Evolutionary conservation across 2,113 vertebrate species (phyloP).

Genomic region (Thalassoma bifasciatum): DNA sequence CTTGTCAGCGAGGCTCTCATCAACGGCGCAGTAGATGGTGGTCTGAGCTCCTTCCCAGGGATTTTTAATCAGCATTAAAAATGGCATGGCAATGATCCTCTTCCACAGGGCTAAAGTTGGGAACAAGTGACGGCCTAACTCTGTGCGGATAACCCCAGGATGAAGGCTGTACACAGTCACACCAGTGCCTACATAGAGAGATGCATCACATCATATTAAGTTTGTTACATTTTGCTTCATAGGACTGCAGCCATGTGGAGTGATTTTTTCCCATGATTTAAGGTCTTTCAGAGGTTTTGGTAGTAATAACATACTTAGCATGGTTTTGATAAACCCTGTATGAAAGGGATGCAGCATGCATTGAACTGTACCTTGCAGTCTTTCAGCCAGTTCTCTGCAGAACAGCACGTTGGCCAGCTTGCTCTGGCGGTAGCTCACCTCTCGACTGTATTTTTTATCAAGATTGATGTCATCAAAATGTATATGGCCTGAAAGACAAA

Average conservation of each 20-base stretch:
- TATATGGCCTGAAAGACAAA: constrained; percentile 72
- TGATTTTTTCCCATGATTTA: too few relatives aligned
- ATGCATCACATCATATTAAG: constrained; percentile 1
- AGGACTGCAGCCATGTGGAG: neutral
- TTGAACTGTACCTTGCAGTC: constrained; percentile 71
- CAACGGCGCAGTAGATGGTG: constrained; percentile 81
- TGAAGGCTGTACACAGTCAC: constrained; percentile 80
- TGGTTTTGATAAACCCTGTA: too few relatives aligned
- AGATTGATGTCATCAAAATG: constrained; percentile 83
- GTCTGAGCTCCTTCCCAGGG: constrained; percentile 79
- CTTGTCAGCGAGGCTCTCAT: constrained; percentile 66
- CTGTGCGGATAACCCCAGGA: constrained; percentile 81
- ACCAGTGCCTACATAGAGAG: constrained; percentile 67
- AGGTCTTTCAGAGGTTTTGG: too few relatives aligned
- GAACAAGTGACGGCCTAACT: constrained; percentile 73
- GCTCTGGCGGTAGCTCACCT: constrained; percentile 78
- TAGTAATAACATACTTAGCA: too few relatives aligned
- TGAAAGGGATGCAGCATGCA: rapidly evolving
- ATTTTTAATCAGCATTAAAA: constrained; percentile 70
- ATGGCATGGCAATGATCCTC: constrained; percentile 20
- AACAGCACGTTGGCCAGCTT: constrained; percentile 85
- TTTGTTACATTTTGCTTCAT: neutral
- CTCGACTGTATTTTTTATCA: constrained; percentile 68
- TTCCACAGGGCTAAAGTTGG: constrained; percentile 62
- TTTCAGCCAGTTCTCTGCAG: constrained; percentile 72